Conservation (phyloP, 2,888 invertebrate genomes). For the Leucania comma region DNA sequence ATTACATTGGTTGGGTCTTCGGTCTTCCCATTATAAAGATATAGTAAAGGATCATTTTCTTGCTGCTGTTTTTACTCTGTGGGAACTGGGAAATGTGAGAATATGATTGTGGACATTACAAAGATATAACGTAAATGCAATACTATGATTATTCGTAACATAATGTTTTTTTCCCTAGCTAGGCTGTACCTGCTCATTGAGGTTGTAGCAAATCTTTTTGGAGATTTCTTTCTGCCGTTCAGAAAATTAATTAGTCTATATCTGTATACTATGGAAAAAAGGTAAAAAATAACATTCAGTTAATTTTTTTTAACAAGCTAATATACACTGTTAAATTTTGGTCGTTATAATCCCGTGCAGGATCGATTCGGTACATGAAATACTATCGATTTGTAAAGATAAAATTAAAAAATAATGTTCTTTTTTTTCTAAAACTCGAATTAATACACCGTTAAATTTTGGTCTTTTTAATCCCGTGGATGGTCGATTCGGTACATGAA, state of each 20-base stretch:
- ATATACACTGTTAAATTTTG: no score
- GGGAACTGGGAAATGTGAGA: constrained; percentile 22
- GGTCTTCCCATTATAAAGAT: constrained; percentile 14
- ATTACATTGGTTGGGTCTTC: constrained; percentile 13
- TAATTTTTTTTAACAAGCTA: not conserved
- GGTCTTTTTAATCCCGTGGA: no score
- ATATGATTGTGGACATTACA: constrained; percentile 34
- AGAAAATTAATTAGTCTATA: constrained; percentile 20
- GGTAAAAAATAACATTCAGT: not conserved
- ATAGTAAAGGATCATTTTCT: constrained; percentile 23
- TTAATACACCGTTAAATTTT: no score
- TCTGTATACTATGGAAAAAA: not conserved
- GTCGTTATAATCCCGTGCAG: no score
- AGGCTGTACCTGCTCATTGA: not conserved
- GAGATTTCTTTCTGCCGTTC: constrained; percentile 21
- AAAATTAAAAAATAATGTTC: no score
- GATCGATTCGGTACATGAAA: no score
- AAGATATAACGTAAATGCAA: constrained; percentile 27
- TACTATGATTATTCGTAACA: constrained; percentile 37
- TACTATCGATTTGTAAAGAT: no score
- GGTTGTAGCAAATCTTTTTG: constrained; percentile 3
- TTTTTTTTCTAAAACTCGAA: no score
- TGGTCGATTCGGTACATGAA: no score
- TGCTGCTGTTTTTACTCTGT: constrained; percentile 17
- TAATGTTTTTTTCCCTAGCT: constrained; percentile 25